Percentiles rank a stretch among this genome's conserved stretches.
These are phyloP conservation scores for Griposia aprilina DNA, from an alignment of 2,888 invertebrate species.

Conservation along the genomic window DNA sequence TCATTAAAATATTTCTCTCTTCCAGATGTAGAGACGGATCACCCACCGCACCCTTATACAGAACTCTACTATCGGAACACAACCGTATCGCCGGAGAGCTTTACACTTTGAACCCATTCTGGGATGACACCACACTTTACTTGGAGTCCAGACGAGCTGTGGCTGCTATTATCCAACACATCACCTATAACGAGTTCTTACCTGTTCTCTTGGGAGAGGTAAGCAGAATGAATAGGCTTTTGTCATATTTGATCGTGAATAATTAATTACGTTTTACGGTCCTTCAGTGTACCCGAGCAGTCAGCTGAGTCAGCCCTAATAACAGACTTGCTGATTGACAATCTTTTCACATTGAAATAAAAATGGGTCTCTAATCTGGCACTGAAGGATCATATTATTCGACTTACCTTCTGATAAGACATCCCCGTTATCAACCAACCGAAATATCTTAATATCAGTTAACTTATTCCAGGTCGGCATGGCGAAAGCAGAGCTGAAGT, in stretches of 20 bases:
- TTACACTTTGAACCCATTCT: slow-evolving; percentile 93
- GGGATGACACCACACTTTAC: slow-evolving; percentile 95
- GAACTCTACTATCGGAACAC: slow-evolving; percentile 94
- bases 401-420: not conserved
- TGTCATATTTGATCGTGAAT: not conserved
- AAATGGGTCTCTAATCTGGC: too few relatives aligned
- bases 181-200: slow-evolving; percentile 95
- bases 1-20: not conserved
- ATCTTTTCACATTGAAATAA: too few relatives aligned
- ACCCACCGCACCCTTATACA: slow-evolving; percentile 93
- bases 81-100: slow-evolving; percentile 94
- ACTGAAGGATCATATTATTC: not conserved
- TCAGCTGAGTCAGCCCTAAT: too few relatives aligned
- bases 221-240: slow-evolving; percentile 66
- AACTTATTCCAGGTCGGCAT: slow-evolving; percentile 88
- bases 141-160: slow-evolving; percentile 94
- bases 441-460: not conserved
- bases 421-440: too few relatives aligned
- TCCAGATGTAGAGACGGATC: slow-evolving; percentile 91
- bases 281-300: too few relatives aligned
- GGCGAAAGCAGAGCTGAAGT: slow-evolving; percentile 91
- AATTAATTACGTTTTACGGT: not conserved
- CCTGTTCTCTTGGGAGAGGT: slow-evolving; percentile 94
- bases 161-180: slow-evolving; percentile 95
- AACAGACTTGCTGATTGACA: too few relatives aligned